Evolutionary conservation across 2,888 invertebrate species (phyloP).

Genomic region (Barypeithes pellucidus): DNA sequence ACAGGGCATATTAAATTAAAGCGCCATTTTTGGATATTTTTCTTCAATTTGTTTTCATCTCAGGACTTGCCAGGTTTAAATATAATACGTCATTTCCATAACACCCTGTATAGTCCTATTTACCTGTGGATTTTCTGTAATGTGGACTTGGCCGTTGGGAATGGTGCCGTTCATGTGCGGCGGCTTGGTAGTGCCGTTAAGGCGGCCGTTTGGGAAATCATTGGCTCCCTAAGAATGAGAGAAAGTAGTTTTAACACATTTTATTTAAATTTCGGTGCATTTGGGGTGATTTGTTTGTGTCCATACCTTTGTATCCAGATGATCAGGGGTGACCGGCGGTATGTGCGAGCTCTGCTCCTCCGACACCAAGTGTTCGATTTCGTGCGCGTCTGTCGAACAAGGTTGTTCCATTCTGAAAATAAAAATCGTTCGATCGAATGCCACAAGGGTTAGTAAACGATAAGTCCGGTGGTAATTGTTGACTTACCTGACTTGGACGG

Average conservation of each 20-base stretch:
- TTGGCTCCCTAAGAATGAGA: constrained; percentile 65
- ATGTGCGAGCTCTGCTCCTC: constrained; percentile 61
- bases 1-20: too few relatives aligned
- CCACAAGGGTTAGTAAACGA: too few relatives aligned
- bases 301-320: constrained; percentile 75
- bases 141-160: constrained; percentile 76
- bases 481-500: constrained; percentile 59
- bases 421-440: neutral
- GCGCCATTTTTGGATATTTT: too few relatives aligned
- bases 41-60: too few relatives aligned
- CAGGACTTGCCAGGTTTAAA: too few relatives aligned
- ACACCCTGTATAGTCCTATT: too few relatives aligned
- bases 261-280: too few relatives aligned
- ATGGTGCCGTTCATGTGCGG: constrained; percentile 71
- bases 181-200: constrained; percentile 71
- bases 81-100: too few relatives aligned
- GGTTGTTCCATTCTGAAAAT: constrained; percentile 59
- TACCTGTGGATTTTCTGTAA: constrained; percentile 82
- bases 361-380: constrained; percentile 68
- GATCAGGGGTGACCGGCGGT: constrained; percentile 60
- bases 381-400: constrained; percentile 64
- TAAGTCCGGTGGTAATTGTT: neutral
- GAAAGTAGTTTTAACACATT: neutral
- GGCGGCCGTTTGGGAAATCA: constrained; percentile 72
- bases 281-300: too few relatives aligned